These are phyloP conservation scores for Campopleginae sp. DNA, from an alignment of 2,888 invertebrate genomes.

Conservation along the genomic window DNA sequence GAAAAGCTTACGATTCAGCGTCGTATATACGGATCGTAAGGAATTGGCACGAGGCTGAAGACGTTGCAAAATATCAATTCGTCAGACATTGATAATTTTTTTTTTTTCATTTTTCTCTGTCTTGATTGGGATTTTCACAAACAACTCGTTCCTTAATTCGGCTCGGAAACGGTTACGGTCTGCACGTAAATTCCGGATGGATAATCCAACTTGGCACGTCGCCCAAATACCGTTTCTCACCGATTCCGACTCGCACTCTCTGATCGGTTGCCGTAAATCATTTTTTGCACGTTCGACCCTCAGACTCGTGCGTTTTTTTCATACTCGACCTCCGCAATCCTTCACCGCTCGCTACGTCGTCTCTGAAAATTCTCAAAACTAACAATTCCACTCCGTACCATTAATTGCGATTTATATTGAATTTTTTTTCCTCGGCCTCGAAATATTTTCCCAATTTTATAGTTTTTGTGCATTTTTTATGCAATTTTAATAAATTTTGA, in stretches of 20 bases:
- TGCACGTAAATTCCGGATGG: constrained; percentile 41
- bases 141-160: neutral
- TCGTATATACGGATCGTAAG: constrained; percentile 38
- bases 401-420: too few species aligned
- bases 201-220: constrained; percentile 52
- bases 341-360: too few species aligned
- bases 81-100: neutral
- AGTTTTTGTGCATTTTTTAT: too few species aligned
- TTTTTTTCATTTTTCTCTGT: neutral
- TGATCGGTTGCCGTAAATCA: neutral
- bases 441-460: too few species aligned
- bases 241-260: constrained; percentile 4
- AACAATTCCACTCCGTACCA: too few species aligned
- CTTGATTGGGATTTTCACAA: neutral
- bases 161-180: constrained; percentile 32
- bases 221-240: constrained; percentile 39
- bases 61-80: constrained; percentile 13
- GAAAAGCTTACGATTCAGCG: constrained; percentile 49
- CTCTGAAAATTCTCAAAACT: too few species aligned
- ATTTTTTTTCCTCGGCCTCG: too few species aligned
- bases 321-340: neutral
- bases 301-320: neutral
- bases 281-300: neutral
- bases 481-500: too few species aligned
- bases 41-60: constrained; percentile 62